Evolutionary conservation across 2,113 vertebrate species (phyloP).

Genomic region (Nanorana parkeri): DNA sequence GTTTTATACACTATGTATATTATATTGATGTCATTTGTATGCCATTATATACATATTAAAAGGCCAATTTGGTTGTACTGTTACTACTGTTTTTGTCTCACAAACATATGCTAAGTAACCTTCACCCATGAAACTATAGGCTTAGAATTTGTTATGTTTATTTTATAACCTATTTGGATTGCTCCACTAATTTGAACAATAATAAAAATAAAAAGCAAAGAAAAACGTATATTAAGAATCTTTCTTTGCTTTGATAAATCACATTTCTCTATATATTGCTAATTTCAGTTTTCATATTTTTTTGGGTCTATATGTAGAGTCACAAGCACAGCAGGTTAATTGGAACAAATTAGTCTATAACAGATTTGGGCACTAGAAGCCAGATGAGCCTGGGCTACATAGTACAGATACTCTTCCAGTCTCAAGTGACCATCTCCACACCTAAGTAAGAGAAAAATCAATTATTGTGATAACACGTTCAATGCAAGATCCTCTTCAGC

Average conservation of each 20-base stretch:
- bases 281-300: not conserved
- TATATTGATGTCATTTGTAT: too few species aligned
- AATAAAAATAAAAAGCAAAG: too few species aligned
- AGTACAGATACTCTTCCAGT: not conserved
- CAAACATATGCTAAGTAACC: too few species aligned
- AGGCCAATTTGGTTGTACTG: too few species aligned
- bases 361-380: constrained; percentile 11
- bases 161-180: too few species aligned
- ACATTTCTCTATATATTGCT: not conserved
- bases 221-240: too few species aligned
- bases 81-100: too few species aligned
- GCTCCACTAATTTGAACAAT: too few species aligned
- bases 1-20: too few species aligned
- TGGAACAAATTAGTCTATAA: constrained; percentile 18
- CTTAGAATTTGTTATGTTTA: too few species aligned
- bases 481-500: constrained; percentile 39
- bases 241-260: not conserved
- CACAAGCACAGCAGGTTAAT: constrained; percentile 19
- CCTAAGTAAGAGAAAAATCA: constrained; percentile 37
- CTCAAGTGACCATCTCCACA: constrained; percentile 35
- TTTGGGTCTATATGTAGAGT: not conserved
- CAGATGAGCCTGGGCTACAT: constrained; percentile 10
- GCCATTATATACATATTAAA: too few species aligned
- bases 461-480: constrained; percentile 47
- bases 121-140: too few species aligned